Base-by-base conservation (phyloP, 2,888 invertebrate species). In the Sarcophaga rosellei region DNA sequence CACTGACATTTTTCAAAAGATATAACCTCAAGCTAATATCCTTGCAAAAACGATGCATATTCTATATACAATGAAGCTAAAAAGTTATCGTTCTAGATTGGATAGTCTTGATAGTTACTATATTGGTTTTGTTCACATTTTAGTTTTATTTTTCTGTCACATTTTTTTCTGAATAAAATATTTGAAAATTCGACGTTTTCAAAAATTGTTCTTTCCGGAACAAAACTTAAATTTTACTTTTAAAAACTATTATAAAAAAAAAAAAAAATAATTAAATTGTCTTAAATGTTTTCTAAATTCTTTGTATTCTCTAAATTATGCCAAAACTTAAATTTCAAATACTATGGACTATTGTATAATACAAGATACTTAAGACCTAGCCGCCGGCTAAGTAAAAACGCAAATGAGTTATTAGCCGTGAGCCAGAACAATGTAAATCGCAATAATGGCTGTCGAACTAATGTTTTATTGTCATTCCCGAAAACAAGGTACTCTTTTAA, bases 251-350 rank as follows among this genome's bases (percentile, higher is more conserved):
- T 53, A 5, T 53, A 10, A 12, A 63, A 44, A 69, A 20, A 8
- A 12, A 61, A n/a, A 59, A 12, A 63, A 44, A 25, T 47, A 17
- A 6, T 69, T 69, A 44, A 20, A 35, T 35, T 25, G 35, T 35
- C 35, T 44, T 44, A 45, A 69, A 77, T 77, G 69, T 62, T 69
- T 78, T 69, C 78, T 1, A 78, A 78, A 78, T 75, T 70, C 62
- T 78, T 47, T 47, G 78, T 69, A 6, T 20, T 78, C 5, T 25
- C 69, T 1, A 62, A 61, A 15, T 47, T 62, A 11, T 70, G 20
- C 11, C 66, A 68, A 45, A 21, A 44, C 57, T n/a, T 76, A 10
- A 25, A 44, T 44, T 44, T 44, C 20, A 35, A 66, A 66, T 4
- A 44, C 3, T 44, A 66, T 66, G 66, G 44, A n/a, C 20, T 66